These are phyloP conservation scores for Actinopyga echinites DNA, from an alignment of 53 echinoderm and acorn worm genomes.

Conservation along the genomic window DNA sequence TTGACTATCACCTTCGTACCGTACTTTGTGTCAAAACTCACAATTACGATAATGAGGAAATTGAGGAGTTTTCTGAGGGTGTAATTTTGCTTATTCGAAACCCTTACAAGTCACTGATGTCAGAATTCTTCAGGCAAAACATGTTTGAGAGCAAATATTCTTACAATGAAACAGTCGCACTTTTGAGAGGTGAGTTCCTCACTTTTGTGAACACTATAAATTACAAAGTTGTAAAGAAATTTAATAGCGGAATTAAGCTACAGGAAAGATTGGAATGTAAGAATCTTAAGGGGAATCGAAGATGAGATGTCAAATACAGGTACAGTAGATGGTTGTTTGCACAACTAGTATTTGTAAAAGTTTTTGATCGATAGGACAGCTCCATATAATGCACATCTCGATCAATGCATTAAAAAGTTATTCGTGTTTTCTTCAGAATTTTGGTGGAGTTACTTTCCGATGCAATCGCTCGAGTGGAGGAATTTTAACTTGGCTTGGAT, in stretches of 20 bases:
- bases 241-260: too few relatives aligned
- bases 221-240: too few relatives aligned
- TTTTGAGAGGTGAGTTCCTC: neutral
- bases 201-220: neutral
- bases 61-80: slow-evolving; percentile 59
- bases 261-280: too few relatives aligned
- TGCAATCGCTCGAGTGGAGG: slow-evolving; percentile 11
- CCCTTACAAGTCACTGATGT: slow-evolving; percentile 67
- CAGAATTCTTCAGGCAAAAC: slow-evolving; percentile 59
- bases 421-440: neutral
- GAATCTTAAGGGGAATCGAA: too few relatives aligned
- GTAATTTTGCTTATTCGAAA: slow-evolving; percentile 63
- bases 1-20: slow-evolving; percentile 63
- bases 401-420: too few relatives aligned
- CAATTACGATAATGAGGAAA: slow-evolving; percentile 22
- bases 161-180: slow-evolving; percentile 5
- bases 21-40: slow-evolving; percentile 72
- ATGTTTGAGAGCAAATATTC: slow-evolving; percentile 49
- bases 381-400: too few relatives aligned
- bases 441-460: slow-evolving; percentile 33
- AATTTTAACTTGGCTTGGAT: neutral
- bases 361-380: too few relatives aligned
- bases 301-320: too few relatives aligned
- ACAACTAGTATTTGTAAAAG: too few relatives aligned
- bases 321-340: too few relatives aligned